Base-by-base conservation (phyloP, 92 coral and sea anemone genomes). In the Desmophyllum pertusum region DNA sequence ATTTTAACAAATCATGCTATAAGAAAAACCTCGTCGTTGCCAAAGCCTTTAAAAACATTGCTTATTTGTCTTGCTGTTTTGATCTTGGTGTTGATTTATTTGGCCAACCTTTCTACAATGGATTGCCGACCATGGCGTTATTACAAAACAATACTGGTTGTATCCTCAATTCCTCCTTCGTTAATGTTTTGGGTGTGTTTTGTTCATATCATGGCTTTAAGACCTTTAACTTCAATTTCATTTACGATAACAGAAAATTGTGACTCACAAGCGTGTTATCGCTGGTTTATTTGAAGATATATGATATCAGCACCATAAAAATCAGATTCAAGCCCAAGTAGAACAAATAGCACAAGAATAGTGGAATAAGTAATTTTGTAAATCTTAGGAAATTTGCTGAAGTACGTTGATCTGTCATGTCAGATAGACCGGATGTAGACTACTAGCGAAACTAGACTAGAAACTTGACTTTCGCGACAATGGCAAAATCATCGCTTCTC, bases 71-170 rank as follows among this genome's bases (percentile, higher is more conserved):
- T 66, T 30, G 41, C 40, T 30, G 72, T 66, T 7, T 66, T 14
- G 72, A 66, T 66, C 72, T 66, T 4, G 40, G 39, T 37, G 40
- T 66, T 11, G 72, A 39, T 30, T 66, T 66, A 23, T 33, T 66
- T 30, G 72, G 37, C 38, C 72, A 66, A 23, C 72, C 72, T 66
- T 66, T 30, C 19, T 66, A 66, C 72, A 33, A 27, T 5, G 72
- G 39, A 66, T 33, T 66, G 41, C 17, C 27, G 37, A 23, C 27
- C 10, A 66, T 30, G 41, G n/a, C 72, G 41, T 23, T 66, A 37
- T 3, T 15, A 66, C 19, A 37, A 29, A 29, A n/a, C 3, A 11
- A 66, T 3, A 33, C 17, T 27, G 18, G 15, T 2, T 66, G 72
- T 66, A 9, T 37, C 18, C 3, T 39, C n/a, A 27, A 30, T 4